Percentiles rank a stretch among this genome's conserved stretches.
These are phyloP conservation scores for Eueides isabella DNA, from an alignment of 1,140 invertebrate genomes.

Conservation along the genomic window DNA sequence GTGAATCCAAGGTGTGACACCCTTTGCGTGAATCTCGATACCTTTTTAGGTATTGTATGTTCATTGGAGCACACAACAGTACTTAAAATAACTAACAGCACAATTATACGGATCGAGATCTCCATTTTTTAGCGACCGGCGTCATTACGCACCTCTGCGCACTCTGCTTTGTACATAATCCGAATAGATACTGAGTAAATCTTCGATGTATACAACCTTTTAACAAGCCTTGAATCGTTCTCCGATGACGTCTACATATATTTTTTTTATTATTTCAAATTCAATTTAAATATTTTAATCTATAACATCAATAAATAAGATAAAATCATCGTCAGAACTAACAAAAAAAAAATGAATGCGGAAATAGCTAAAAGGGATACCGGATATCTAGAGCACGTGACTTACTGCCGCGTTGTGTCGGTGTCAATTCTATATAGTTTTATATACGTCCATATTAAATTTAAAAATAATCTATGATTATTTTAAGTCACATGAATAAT, in stretches of 20 bases:
- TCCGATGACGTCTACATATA: background rate
- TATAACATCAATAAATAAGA: background rate
- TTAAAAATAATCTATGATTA: background rate
- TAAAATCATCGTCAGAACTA: background rate
- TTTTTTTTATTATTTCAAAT: background rate
- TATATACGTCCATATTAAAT: background rate
- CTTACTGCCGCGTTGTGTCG: background rate
- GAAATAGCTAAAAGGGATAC: background rate
- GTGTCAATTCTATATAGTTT: background rate
- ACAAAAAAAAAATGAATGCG: background rate
- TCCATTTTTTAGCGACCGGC: background rate
- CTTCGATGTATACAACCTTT: constrained; percentile 15
- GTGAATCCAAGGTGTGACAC: constrained; percentile 79
- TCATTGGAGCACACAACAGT: background rate
- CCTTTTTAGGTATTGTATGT: background rate
- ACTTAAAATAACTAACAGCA: background rate
- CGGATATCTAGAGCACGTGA: background rate
- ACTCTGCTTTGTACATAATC: constrained; percentile 15
- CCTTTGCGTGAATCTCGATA: constrained; percentile 45
- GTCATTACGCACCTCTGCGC: constrained; percentile 1
- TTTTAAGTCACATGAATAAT: background rate
- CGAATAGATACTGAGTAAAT: constrained; percentile 13
- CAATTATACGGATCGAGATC: constrained; percentile 7
- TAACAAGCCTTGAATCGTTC: constrained; percentile 16
- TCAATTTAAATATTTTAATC: background rate